A percentile compares a stretch with the other conserved stretches of the same genome.
These are phyloP conservation scores for Dendropsophus ebraccatus DNA, from an alignment of 2,113 vertebrate genomes.

Conservation along the genomic window DNA sequence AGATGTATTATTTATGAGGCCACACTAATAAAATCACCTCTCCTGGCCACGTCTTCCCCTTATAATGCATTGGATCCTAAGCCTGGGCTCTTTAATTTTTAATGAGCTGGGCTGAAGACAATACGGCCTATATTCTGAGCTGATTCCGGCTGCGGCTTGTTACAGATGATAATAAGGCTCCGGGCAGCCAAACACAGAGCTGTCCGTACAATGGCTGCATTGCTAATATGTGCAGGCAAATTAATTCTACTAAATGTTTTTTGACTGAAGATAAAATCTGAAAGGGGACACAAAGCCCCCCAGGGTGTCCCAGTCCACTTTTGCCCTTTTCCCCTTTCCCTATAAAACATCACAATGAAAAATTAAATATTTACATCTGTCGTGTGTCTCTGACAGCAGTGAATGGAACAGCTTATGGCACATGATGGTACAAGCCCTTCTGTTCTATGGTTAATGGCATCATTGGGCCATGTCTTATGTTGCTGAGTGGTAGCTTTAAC, in stretches of 20 bases:
- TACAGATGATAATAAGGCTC: neutral
- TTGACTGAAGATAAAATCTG: neutral
- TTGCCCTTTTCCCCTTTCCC: neutral
- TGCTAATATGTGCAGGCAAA: neutral
- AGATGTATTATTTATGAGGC: slow-evolving; percentile 51
- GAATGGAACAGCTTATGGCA: neutral
- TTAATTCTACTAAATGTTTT: neutral
- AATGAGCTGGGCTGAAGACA: slow-evolving; percentile 33
- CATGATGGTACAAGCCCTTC: neutral
- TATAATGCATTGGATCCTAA: slow-evolving; percentile 22
- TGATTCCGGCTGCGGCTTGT: neutral
- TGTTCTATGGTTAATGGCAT: neutral
- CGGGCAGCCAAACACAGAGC: neutral
- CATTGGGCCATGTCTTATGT: neutral
- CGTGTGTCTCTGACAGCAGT: neutral
- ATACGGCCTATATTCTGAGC: neutral
- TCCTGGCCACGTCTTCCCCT: neutral
- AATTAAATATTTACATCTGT: neutral
- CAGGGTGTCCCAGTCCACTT: neutral
- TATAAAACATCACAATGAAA: neutral
- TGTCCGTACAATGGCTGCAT: neutral
- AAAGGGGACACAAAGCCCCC: neutral
- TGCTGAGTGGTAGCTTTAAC: neutral
- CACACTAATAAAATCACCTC: slow-evolving; percentile 46
- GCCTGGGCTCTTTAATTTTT: slow-evolving; percentile 34